Percentiles rank a stretch among this genome's conserved stretches.
phyloP scores from a whole-genome alignment of 2,888 invertebrate species.

The Hirtodrosophila duncani region DNA sequence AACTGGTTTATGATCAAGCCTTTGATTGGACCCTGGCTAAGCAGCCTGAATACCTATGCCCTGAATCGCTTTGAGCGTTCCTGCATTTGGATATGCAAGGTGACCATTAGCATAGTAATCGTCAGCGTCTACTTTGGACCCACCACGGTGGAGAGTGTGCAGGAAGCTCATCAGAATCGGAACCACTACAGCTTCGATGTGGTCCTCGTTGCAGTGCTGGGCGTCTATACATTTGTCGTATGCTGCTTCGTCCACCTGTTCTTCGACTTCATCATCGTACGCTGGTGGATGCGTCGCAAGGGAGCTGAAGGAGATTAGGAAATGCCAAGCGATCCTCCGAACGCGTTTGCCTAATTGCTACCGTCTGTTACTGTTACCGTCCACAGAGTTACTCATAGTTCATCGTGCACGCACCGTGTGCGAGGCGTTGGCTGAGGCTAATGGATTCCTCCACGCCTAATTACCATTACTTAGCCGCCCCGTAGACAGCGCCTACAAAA shows the following conservation, averaged over 20 bases:
- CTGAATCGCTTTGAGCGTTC: slow-evolving; percentile 29
- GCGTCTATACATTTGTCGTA: background rate
- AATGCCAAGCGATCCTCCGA: background rate
- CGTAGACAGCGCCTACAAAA: slow-evolving; percentile 17
- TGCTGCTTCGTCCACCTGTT: slow-evolving; percentile 8
- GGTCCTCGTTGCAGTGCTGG: background rate
- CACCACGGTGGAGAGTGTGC: background rate
- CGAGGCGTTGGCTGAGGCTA: slow-evolving; percentile 28
- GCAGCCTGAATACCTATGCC: background rate
- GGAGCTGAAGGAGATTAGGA: background rate
- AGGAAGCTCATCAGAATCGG: background rate
- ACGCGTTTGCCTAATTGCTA: background rate
- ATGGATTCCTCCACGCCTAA: slow-evolving; percentile 70
- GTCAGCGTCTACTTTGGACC: slow-evolving; percentile 3
- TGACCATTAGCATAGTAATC: background rate
- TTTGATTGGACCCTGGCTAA: slow-evolving; percentile 27
- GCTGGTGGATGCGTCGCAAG: background rate
- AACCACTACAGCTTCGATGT: fast-evolving
- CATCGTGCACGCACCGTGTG: slow-evolving; percentile 4
- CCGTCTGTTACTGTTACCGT: too few species aligned
- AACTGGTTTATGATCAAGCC: slow-evolving; percentile 24
- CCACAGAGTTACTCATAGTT: too few species aligned
- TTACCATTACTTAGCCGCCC: slow-evolving; percentile 61
- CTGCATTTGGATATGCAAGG: slow-evolving; percentile 26
- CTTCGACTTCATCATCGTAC: slow-evolving; percentile 11